These are phyloP conservation scores for Sebastes iracundus DNA, from an alignment of 2,797 vertebrate species.

Conservation along the genomic window DNA sequence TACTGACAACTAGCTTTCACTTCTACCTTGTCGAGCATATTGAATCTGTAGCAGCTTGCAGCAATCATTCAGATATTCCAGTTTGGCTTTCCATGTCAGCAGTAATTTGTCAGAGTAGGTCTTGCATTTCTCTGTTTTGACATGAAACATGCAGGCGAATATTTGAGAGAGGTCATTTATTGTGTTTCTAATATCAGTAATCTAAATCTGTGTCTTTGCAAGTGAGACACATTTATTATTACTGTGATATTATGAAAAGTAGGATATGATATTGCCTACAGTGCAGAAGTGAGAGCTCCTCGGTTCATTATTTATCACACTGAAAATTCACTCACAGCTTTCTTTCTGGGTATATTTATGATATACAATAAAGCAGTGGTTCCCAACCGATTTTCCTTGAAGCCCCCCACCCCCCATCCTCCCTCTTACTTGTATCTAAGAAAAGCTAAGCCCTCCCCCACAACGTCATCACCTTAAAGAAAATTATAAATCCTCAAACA, in stretches of 20 bases:
- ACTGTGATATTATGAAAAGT: not conserved
- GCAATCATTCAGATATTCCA: not conserved
- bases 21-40: not conserved
- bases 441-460: too few species aligned
- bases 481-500: too few species aligned
- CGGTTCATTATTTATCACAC: not conserved
- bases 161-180: not conserved
- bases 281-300: not conserved
- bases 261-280: not conserved
- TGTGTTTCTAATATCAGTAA: not conserved
- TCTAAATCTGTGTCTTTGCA: not conserved
- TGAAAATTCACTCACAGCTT: not conserved
- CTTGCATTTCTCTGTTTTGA: not conserved
- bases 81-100: not conserved
- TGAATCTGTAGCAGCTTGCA: not conserved
- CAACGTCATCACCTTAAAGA: too few species aligned
- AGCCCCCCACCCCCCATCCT: too few species aligned
- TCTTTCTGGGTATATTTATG: not conserved
- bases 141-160: not conserved
- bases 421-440: too few species aligned
- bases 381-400: too few species aligned
- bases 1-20: not conserved
- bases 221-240: not conserved
- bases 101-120: not conserved
- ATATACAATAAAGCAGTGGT: not conserved